Evolutionary conservation across 2,113 vertebrate species (phyloP).

Genomic region (Hepsetus odoe): DNA sequence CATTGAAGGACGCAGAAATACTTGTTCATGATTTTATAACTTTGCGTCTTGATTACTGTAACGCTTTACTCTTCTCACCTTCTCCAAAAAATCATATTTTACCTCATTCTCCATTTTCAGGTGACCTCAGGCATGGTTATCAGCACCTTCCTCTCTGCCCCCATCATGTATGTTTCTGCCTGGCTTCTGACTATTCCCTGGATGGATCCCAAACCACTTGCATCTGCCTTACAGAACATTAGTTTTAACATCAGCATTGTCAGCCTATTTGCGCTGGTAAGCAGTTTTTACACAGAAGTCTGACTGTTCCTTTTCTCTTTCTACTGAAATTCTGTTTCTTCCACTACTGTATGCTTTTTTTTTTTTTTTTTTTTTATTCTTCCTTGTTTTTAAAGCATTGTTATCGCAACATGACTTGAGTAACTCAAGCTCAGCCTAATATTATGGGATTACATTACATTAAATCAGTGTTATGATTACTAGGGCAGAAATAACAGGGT

Average conservation of each 20-base stretch:
- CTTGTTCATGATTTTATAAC: too few species aligned
- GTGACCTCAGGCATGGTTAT: constrained; percentile 96
- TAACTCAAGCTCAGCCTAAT: constrained; percentile 2
- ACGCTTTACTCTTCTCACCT: too few species aligned
- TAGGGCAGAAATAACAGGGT: background rate
- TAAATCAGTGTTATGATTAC: constrained; percentile 20
- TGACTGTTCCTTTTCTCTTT: constrained; percentile 1
- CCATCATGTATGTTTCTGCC: constrained; percentile 95
- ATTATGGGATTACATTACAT: constrained; percentile 33
- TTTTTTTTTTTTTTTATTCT: background rate
- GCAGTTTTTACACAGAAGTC: constrained; percentile 51
- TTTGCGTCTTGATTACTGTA: background rate
- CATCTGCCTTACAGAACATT: constrained; percentile 86
- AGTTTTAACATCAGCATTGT: constrained; percentile 94
- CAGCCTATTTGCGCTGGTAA: constrained; percentile 90
- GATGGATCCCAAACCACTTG: constrained; percentile 85
- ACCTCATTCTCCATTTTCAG: constrained; percentile 65
- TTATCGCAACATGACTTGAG: background rate
- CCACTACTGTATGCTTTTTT: background rate
- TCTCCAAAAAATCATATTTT: background rate
- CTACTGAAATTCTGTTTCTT: background rate
- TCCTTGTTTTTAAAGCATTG: constrained; percentile 9
- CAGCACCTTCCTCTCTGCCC: constrained; percentile 95
- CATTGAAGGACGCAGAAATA: too few species aligned
- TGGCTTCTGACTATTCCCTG: constrained; percentile 90